Conservation (phyloP, 2,797 vertebrate species). For the Cetoscarus ocellatus region DNA sequence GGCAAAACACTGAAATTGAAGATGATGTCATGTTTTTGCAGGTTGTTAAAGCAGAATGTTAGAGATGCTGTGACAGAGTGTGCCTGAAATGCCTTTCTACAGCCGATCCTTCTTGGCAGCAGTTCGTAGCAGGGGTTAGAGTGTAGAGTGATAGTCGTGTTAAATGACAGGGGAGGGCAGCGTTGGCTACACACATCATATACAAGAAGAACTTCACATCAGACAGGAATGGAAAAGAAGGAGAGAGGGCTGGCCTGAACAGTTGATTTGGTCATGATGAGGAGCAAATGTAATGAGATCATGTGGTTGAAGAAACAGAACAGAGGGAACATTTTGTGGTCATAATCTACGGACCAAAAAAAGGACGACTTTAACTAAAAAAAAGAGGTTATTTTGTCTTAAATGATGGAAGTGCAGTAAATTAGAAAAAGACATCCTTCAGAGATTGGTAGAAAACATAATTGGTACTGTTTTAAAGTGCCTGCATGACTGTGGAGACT, state of each 20-base stretch:
- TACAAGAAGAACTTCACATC: conserved; percentile 52
- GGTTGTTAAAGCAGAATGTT: conserved; percentile 60
- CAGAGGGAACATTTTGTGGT: conserved; percentile 50
- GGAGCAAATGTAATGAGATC: conserved; percentile 79
- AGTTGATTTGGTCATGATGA: conserved; percentile 76
- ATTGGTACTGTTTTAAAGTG: too few species aligned
- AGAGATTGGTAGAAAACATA: too few species aligned
- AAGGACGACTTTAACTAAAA: conserved; percentile 33
- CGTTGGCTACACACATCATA: conserved; percentile 24
- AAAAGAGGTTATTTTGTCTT: conserved; percentile 25
- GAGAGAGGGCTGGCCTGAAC: conserved; percentile 40
- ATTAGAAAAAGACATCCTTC: too few species aligned
- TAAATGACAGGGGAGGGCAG: conserved; percentile 46
- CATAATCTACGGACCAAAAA: conserved; percentile 8
- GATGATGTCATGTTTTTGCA: conserved; percentile 51
- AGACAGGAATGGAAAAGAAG: conserved; percentile 65
- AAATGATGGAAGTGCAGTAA: neutral
- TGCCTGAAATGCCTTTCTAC: conserved; percentile 32
- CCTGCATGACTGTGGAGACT: neutral
- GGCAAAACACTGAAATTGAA: conserved; percentile 36
- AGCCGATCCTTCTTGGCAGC: conserved; percentile 44
- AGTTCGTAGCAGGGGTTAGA: conserved; percentile 18
- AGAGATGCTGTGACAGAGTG: conserved; percentile 25
- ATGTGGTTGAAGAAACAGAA: conserved; percentile 74
- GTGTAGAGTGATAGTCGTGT: conserved; percentile 43